A percentile compares a stretch with the other conserved stretches of the same genome.
phyloP scores from a whole-genome alignment of 1,140 invertebrate genomes.

The Platyscapa corneri region DNA sequence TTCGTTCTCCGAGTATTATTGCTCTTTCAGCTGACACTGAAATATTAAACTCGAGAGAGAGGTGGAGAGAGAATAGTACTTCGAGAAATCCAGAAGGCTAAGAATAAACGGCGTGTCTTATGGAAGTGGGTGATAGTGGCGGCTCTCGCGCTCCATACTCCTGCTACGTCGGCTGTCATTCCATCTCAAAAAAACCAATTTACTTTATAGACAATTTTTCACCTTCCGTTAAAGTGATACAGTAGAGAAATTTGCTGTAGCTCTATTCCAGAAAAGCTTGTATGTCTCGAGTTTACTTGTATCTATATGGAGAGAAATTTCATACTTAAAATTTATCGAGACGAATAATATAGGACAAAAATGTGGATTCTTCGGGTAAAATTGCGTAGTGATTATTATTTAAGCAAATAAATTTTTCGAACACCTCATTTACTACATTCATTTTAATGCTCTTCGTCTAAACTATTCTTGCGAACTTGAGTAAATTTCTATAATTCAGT shows the following conservation, averaged over 20 bases:
- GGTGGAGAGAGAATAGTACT: neutral
- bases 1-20: neutral
- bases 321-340: neutral
- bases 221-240: neutral
- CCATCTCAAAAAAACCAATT: neutral
- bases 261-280: neutral
- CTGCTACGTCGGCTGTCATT: neutral
- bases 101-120: neutral
- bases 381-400: neutral
- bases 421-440: no score
- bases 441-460: no score
- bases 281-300: neutral
- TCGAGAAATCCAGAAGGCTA: neutral
- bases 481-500: no score
- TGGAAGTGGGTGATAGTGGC: neutral
- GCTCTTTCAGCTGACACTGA: neutral
- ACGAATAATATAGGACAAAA: no score
- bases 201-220: conserved; percentile 1
- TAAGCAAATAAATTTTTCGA: no score
- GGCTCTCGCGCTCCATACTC: neutral
- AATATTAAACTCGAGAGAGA: neutral
- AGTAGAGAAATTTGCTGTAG: neutral
- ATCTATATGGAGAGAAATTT: neutral
- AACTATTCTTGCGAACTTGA: no score
- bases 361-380: neutral